A percentile compares a stretch with the other conserved stretches of the same genome.
phyloP scores from a whole-genome alignment of 2,113 vertebrate genomes.

The Halcyon senegalensis region DNA sequence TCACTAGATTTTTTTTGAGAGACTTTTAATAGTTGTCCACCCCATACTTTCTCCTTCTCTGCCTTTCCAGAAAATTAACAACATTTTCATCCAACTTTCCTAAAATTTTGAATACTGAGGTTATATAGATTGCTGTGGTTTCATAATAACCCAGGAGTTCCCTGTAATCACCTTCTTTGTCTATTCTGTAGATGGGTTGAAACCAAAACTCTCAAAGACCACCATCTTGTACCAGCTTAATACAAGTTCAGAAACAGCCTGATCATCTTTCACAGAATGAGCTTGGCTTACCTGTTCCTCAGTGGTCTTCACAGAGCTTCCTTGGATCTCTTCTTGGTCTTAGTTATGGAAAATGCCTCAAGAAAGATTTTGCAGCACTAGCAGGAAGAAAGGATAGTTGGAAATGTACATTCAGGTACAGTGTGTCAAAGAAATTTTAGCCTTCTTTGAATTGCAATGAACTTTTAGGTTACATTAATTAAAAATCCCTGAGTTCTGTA shows the following conservation, averaged over 20 bases:
- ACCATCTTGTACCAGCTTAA: neutral
- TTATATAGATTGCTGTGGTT: neutral
- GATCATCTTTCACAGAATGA: neutral
- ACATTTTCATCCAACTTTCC: neutral
- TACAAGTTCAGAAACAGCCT: neutral
- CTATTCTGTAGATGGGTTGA: neutral
- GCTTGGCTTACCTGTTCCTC: neutral
- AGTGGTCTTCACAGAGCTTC: neutral
- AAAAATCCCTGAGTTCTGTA: neutral
- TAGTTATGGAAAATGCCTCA: neutral
- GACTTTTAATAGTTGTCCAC: neutral
- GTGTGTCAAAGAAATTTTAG: neutral
- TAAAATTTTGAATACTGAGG: neutral
- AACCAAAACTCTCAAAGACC: neutral
- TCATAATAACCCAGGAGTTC: neutral
- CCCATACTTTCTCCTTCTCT: neutral
- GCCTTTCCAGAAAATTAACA: neutral
- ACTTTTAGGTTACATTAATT: neutral
- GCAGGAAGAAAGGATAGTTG: neutral
- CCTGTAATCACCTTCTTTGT: neutral
- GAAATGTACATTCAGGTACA: neutral
- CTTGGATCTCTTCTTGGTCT: neutral
- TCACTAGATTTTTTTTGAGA: neutral
- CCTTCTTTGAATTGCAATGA: neutral
- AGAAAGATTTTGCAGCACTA: neutral